Percentiles rank a stretch among this genome's conserved stretches.
Evolutionary conservation across 2,797 vertebrate species (phyloP).

Genomic region (Sebastes minor): DNA sequence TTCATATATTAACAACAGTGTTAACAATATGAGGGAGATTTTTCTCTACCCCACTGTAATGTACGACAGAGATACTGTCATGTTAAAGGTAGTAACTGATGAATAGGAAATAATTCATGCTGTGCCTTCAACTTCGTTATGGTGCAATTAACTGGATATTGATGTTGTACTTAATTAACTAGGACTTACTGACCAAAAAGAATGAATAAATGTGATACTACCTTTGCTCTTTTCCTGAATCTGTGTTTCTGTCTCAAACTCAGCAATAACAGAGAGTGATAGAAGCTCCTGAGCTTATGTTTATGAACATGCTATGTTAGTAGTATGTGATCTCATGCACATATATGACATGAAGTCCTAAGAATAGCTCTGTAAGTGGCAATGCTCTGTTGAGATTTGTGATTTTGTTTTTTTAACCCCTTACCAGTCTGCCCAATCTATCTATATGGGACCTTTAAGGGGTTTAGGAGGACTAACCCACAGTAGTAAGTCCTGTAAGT

Average conservation of each 20-base stretch:
- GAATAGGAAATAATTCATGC: neutral
- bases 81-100: neutral
- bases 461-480: no score
- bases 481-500: neutral
- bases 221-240: neutral
- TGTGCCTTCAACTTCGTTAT: neutral
- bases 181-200: slow-evolving; percentile 31
- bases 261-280: no score
- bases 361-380: no score
- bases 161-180: slow-evolving; percentile 9
- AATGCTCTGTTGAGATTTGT: no score
- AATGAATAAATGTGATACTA: slow-evolving; percentile 44
- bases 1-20: neutral
- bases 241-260: slow-evolving; percentile 1
- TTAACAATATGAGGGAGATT: neutral
- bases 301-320: neutral
- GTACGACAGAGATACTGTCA: neutral
- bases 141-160: slow-evolving; percentile 7
- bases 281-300: neutral
- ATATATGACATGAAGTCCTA: no score
- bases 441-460: no score
- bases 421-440: no score
- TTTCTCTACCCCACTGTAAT: neutral
- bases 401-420: no score
- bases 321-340: neutral